Conservation (phyloP, 2,113 vertebrate genomes). For the mouse (Mus musculus) region DNA sequence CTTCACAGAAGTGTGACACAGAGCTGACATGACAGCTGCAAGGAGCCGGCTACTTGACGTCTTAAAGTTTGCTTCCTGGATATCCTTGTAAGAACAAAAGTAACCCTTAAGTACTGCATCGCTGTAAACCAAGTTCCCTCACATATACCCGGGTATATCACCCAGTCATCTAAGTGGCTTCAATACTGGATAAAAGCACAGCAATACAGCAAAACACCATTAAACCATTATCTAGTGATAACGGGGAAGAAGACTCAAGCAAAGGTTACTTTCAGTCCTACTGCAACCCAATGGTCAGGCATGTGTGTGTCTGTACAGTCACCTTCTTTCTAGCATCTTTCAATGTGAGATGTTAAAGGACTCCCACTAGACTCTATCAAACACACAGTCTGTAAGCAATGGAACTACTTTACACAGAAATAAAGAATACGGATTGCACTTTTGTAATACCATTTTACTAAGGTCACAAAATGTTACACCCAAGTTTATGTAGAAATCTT, state of each 20-base stretch:
- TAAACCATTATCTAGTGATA: conserved; percentile 4
- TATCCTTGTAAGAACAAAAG: conserved; percentile 89
- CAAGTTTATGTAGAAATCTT: conserved; percentile 36
- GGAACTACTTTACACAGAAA: conserved; percentile 35
- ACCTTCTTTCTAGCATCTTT: not conserved
- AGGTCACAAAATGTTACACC: conserved; percentile 14
- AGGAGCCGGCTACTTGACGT: conserved; percentile 97
- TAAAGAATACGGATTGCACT: conserved; percentile 5
- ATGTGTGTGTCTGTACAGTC: not conserved
- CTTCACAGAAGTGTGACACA: conserved; percentile 98
- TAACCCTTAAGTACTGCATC: conserved; percentile 28
- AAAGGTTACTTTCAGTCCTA: not conserved
- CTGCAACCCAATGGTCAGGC: not conserved
- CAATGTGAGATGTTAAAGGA: not conserved
- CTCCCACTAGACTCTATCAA: not conserved
- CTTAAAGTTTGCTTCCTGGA: conserved; percentile 98
- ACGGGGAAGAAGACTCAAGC: not conserved
- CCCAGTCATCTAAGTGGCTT: not conserved
- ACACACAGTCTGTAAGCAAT: not conserved
- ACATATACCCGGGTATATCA: conserved; percentile 28
- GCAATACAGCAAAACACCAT: conserved; percentile 8
- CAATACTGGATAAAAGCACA: conserved; percentile 4
- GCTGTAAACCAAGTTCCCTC: conserved; percentile 48
- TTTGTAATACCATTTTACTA: not conserved
- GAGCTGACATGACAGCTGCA: conserved; percentile 98